Evolutionary conservation across 2,888 invertebrate species (phyloP), one percentile per base, ranked within the genome.

Genomic region (Ichneumoninae sp.): DNA sequence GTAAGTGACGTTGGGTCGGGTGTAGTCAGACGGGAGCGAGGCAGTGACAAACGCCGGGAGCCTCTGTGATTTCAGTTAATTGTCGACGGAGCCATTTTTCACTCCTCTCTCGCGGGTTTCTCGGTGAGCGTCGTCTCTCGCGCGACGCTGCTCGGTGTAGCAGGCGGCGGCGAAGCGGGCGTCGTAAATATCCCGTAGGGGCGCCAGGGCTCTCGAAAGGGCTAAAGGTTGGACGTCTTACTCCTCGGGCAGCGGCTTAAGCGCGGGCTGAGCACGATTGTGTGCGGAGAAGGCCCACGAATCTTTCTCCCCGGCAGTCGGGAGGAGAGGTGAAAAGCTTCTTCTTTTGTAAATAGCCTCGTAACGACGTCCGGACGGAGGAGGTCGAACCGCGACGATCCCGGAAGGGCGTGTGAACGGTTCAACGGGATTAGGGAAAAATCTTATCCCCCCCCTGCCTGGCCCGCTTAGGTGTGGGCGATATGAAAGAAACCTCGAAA

Each of bases 61-160:
- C 90, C 88, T 89, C 89, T 89, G 91, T 91, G 92, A 92, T 92
- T 92, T 92, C 92, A 90, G 91, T 92, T 92, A 92, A 92, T 92
- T 92, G 92, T 92, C 90, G 91, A 85, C 88, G 62, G 86, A 85
- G 89, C 91, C 91, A 92, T 92, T 92, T 92, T 92, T 92, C 92
- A 92, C 91, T 90, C 89, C 87, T 82, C 87, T 78, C 80, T 76
- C 62, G 62, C 62, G 74, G 68, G 69, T 47, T 69, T 50, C 76
- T 52, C 81, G 71, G 80, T 78, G 40, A 75, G 85, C 71, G 84
- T 80, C 44, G 13, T 47, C 44, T 47, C 68, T 62, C 74, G 77
- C 81, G 54, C 84, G 72, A 65, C 77, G 69, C 77, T 80, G 54
- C 62, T 30, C 52, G 33, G 68, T n/a, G 65, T 6, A 26, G 62